Evolutionary conservation across 2,797 vertebrate species (phyloP), one percentile per base, ranked within the genome.

Genomic region (Salmo trutta): DNA sequence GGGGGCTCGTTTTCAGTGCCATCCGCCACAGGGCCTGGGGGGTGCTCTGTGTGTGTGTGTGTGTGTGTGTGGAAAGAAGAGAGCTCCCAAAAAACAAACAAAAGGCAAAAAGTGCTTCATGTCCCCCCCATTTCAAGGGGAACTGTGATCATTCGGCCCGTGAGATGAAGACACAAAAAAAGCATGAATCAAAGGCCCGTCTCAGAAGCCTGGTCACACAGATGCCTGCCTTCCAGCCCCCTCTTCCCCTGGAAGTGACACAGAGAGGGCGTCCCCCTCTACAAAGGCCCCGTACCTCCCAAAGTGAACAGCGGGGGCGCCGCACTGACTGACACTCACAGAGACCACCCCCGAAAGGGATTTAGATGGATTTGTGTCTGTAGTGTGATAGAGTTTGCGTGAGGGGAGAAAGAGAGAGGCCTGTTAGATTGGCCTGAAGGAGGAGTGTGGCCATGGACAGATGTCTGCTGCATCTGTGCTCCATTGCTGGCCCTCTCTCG

Each of bases 21-120:
- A 94, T 91, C 93, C 91, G 91, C 91, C 89, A 71, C 87, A 93
- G 92, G 93, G 92, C 87, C 88, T 85, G 78, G 87, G 86, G 88
- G 79, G 85, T 87, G 76, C 51, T 16, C 65, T 68, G 51, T 69
- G 51, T 68, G 65, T 68, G 80, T 79, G 78, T 82, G 77, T 82
- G 89, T 76, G 12, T 69, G 78, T 76, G 56, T 74, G 72, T 2
- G 41, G 33, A 6, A 16, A 21, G 17, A 77, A 65, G 77, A 78
- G 82, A 33, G 81, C 83, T 74, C 84, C 83, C 85, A 56, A 21
- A 85, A 89, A 92, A 90, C 85, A 88, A 88, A 89, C 83, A n/a
- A 79, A 80, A 85, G 71, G 78, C 83, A 86, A 84, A 83, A 85
- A 85, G 81, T 87, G 86, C 90, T 91, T 93, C 79, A 87, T 89